Evolutionary conservation across 2,888 invertebrate genomes (phyloP).

Genomic region (Hydropsyche betteni): DNA sequence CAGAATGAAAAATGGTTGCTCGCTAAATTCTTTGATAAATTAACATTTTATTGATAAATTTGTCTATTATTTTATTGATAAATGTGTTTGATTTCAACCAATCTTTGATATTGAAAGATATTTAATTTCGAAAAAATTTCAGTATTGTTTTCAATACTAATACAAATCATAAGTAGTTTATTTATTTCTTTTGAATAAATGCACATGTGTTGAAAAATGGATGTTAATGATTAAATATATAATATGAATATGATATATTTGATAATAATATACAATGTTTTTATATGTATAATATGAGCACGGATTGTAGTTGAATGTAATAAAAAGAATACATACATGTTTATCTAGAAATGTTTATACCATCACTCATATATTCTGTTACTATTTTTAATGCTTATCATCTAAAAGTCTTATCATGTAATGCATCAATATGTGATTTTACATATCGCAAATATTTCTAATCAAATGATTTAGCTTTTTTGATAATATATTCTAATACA

Average conservation of each 20-base stretch:
- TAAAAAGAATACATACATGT: neutral
- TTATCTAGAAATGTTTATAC: too few species aligned
- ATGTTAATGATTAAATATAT: slow-evolving; percentile 23
- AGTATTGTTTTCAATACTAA: too few species aligned
- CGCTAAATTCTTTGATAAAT: too few species aligned
- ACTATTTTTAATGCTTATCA: slow-evolving; percentile 3
- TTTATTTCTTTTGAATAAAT: slow-evolving; percentile 7
- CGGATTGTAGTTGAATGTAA: slow-evolving; percentile 16
- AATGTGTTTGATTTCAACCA: too few species aligned
- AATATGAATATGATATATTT: slow-evolving; percentile 23
- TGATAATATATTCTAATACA: slow-evolving; percentile 6
- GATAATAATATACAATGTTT: slow-evolving; percentile 33
- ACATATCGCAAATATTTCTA: slow-evolving; percentile 39
- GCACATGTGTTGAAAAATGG: neutral
- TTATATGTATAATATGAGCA: slow-evolving; percentile 19
- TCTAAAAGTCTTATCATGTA: slow-evolving; percentile 23
- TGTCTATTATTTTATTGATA: neutral
- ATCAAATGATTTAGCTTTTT: slow-evolving; percentile 42
- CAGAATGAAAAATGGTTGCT: too few species aligned
- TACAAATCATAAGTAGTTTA: neutral
- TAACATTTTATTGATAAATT: neutral
- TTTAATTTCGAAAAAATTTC: too few species aligned
- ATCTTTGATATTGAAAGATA: too few species aligned
- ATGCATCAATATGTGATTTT: slow-evolving; percentile 42
- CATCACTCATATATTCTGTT: neutral